These are phyloP conservation scores for Campylomormyrus numenius DNA, from an alignment of 2,113 vertebrate genomes.

Conservation along the genomic window DNA sequence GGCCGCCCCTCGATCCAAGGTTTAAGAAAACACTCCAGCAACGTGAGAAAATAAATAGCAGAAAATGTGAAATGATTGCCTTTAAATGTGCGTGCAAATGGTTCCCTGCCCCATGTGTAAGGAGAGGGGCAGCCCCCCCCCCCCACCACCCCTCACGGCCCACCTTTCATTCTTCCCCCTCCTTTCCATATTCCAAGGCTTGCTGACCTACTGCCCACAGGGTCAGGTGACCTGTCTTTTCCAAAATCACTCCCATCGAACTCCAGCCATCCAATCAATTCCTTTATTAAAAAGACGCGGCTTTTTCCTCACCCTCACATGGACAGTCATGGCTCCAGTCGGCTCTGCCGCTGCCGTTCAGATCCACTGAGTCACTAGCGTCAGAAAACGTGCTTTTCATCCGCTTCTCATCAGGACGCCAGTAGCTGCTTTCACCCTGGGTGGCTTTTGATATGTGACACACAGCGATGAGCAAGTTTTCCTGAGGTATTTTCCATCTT, in stretches of 20 bases:
- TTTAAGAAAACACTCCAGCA: constrained; percentile 18
- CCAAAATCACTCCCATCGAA: background rate
- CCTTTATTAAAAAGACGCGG: background rate
- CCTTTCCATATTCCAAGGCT: background rate
- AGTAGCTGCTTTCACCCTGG: background rate
- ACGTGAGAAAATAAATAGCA: constrained; percentile 10
- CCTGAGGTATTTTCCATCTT: background rate
- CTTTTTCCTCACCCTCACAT: background rate
- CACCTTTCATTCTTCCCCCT: background rate
- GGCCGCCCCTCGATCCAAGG: background rate
- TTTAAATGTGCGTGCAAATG: constrained; percentile 9
- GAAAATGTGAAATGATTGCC: constrained; percentile 15
- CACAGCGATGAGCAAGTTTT: background rate
- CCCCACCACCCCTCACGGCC: background rate
- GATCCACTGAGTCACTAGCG: background rate
- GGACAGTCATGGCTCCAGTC: background rate
- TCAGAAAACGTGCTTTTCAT: background rate
- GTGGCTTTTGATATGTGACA: background rate
- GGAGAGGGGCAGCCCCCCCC: background rate
- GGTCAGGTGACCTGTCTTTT: background rate
- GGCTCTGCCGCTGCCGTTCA: background rate
- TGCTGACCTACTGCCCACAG: background rate
- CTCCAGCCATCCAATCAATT: background rate
- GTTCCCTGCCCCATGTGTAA: background rate
- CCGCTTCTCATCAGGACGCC: too few species aligned